Percentiles rank a stretch among this genome's conserved stretches.
These are phyloP conservation scores for Amphiprion clarkii DNA, from an alignment of 2,797 vertebrate genomes.

Conservation along the genomic window DNA sequence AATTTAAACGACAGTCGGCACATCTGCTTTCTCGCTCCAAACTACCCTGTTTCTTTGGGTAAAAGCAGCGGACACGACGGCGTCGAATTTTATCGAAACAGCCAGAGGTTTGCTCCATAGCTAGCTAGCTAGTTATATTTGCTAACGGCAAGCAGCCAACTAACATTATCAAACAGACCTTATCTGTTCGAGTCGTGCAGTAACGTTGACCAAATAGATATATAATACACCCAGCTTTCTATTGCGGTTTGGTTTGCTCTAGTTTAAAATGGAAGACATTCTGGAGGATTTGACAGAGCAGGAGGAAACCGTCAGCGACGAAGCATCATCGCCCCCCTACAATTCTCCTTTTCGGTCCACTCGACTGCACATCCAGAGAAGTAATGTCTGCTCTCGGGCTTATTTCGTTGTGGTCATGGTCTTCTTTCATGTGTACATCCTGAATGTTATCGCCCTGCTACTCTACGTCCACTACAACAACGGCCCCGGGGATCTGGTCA, in stretches of 20 bases:
- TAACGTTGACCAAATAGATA: neutral
- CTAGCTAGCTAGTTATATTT: constrained; percentile 15
- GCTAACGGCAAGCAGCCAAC: constrained; percentile 30
- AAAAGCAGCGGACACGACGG: constrained; percentile 1
- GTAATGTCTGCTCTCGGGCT: constrained; percentile 92
- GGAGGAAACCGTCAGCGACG: constrained; percentile 48
- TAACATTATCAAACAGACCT: neutral
- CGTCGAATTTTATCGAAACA: constrained; percentile 8
- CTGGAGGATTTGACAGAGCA: constrained; percentile 53
- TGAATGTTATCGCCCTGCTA: constrained; percentile 93
- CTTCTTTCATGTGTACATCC: constrained; percentile 94
- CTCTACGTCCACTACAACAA: constrained; percentile 95
- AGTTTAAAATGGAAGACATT: constrained; percentile 66
- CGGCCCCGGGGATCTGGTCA: constrained; percentile 77
- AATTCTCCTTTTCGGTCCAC: constrained; percentile 47
- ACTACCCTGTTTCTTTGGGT: neutral
- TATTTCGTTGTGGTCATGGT: constrained; percentile 97
- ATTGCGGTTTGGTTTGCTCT: neutral
- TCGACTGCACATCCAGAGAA: constrained; percentile 84
- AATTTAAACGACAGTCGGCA: constrained; percentile 15
- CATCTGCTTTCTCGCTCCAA: neutral
- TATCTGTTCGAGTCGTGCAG: neutral
- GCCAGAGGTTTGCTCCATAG: constrained; percentile 29
- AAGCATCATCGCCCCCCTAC: constrained; percentile 47
- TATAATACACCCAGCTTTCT: neutral